Conservation (phyloP, 2,113 vertebrate species). For the Drymodes brunneopygia region DNA sequence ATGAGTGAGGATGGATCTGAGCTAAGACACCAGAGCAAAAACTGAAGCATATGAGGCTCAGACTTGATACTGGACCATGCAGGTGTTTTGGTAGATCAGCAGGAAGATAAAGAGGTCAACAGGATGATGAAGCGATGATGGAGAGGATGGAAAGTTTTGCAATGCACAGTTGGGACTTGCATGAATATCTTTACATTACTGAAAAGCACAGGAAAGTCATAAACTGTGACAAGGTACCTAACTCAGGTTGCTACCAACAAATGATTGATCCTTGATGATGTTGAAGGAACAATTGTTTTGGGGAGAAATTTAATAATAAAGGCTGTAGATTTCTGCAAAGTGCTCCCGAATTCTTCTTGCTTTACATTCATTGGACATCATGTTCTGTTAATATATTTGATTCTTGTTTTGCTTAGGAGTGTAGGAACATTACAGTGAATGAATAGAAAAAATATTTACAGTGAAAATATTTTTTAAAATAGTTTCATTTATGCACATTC, state of each 20-base stretch:
- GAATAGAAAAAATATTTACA: not conserved
- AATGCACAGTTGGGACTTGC: fast-evolving
- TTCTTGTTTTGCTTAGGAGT: not conserved
- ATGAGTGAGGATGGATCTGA: not conserved
- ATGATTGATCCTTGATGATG: not conserved
- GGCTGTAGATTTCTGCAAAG: not conserved
- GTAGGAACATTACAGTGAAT: not conserved
- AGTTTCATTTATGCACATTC: not conserved
- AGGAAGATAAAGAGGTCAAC: not conserved
- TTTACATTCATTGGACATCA: not conserved
- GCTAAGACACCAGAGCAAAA: not conserved
- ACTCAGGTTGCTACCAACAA: not conserved
- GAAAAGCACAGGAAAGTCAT: not conserved
- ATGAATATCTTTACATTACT: fast-evolving
- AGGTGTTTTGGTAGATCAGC: not conserved
- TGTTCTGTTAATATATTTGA: not conserved
- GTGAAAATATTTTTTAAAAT: not conserved
- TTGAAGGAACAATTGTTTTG: not conserved
- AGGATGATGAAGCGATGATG: not conserved
- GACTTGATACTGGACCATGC: not conserved
- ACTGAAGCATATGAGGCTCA: not conserved
- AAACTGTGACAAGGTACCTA: not conserved
- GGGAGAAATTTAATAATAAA: not conserved
- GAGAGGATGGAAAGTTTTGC: not conserved
- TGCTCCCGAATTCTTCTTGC: not conserved